phyloP scores from a whole-genome alignment of 1,140 invertebrate species.

The Nymphalis io region DNA sequence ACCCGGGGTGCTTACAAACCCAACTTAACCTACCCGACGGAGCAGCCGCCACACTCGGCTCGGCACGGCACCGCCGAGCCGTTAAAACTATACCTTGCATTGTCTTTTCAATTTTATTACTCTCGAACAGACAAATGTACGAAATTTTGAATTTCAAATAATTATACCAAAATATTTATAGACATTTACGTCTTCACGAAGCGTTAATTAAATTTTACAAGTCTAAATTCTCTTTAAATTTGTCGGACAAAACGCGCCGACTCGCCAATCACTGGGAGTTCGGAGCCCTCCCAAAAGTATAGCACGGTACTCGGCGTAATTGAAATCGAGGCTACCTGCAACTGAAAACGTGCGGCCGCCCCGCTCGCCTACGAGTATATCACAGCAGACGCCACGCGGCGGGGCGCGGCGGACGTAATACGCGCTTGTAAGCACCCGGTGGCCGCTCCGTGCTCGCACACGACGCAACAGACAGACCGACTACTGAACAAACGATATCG shows the following conservation, averaged over 20 bases:
- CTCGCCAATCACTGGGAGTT: too few species aligned
- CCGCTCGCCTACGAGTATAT: constrained; percentile 64
- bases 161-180: background rate
- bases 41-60: constrained; percentile 46
- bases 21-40: constrained; percentile 58
- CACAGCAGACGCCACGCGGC: constrained; percentile 72
- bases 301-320: too few species aligned
- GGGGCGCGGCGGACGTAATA: too few species aligned
- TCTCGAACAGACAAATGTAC: too few species aligned
- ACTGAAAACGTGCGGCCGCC: constrained; percentile 39
- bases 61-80: constrained; percentile 42
- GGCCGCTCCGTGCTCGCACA: constrained; percentile 22
- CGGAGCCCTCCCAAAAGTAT: too few species aligned
- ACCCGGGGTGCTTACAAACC: constrained; percentile 71
- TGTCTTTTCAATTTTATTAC: too few species aligned
- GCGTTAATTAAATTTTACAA: background rate
- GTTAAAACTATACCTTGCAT: too few species aligned
- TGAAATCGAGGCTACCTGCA: too few species aligned
- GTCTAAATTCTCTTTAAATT: constrained; percentile 1
- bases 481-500: too few species aligned
- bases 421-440: constrained; percentile 71
- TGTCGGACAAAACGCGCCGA: too few species aligned
- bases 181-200: background rate
- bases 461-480: background rate
- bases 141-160: constrained; percentile 8